Evolutionary conservation across 2,113 vertebrate species (phyloP), one percentile per base, ranked within the genome.

Genomic region (Ginglymostoma cirratum): DNA sequence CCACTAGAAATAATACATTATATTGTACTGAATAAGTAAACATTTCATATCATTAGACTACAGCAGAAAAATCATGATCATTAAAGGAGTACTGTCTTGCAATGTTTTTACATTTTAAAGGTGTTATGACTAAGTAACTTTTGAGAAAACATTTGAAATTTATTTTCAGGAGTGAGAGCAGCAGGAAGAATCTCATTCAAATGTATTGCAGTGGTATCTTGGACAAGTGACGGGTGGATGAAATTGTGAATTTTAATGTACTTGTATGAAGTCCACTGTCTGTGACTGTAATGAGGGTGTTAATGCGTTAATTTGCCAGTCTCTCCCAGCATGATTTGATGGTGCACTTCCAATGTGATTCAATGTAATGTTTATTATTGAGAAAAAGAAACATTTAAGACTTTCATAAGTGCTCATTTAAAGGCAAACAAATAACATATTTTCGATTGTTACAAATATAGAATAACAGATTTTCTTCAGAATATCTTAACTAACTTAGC

Each of bases 171-270:
- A 27, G 27, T 76, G 87, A 23, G 34, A n/a, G 15, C 30, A n/a
- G 15, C 89, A 66, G 89, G 89, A 38, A 92, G 34, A n/a, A 17
- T 66, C 19, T 21, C n/a, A 38, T 19, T 92, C 61, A 38, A 21
- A 38, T 19, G 61, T 89, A 48, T 65, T 92, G 15, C 30, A 66
- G 19, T 92, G 55, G 34, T 66, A 17, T 17, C 61, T 92, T 38
- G 55, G 55, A n/a, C 89, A 66, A 66, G 48, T 89, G 30, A 66
- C n/a, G 10, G 61, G 17, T n/a, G 55, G 34, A 6, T 92, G 61
- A 65, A 83, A 66, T 92, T 92, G 34, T 92, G 89, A 55, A 65
- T 92, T 21, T 89, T 89, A 89, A 89, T 92, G 34, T n/a, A 92
- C 61, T 42, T 83, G 76, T 5, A 83, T 17, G 61, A 92, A 92